Evolutionary conservation across 2,797 vertebrate species (phyloP).

Genomic region (Ctenopoma kingsleyae): DNA sequence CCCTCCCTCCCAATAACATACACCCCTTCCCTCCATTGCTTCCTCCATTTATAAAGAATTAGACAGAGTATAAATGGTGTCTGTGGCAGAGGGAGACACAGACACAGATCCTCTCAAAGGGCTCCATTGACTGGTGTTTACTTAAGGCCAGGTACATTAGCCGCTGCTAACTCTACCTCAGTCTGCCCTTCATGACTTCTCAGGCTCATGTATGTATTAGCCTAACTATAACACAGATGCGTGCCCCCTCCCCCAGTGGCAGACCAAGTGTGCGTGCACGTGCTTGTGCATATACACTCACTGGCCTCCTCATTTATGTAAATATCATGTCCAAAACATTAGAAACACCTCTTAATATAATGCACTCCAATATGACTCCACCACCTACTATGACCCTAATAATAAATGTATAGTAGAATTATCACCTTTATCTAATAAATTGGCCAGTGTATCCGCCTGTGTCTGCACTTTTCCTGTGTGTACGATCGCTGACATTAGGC

Average conservation of each 20-base stretch:
- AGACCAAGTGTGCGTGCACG: conserved; percentile 1
- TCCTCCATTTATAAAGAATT: conserved; percentile 71
- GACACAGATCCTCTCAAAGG: conserved; percentile 71
- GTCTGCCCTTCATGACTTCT: conserved; percentile 55
- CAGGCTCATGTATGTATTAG: conserved; percentile 37
- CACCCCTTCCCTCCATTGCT: conserved; percentile 37
- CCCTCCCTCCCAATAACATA: conserved; percentile 41
- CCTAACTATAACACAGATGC: conserved; percentile 37
- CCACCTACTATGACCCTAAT: too few relatives aligned
- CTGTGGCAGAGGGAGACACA: conserved; percentile 55
- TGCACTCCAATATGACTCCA: too few relatives aligned
- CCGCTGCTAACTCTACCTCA: conserved; percentile 68
- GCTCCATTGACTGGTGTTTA: conserved; percentile 77
- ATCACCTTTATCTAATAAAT: too few relatives aligned
- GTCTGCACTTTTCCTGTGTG: conserved; percentile 1
- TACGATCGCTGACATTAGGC: conserved; percentile 42
- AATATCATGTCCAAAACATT: too few relatives aligned
- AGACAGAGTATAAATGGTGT: conserved; percentile 60
- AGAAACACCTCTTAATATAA: too few relatives aligned
- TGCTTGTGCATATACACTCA: neutral
- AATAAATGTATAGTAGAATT: too few relatives aligned
- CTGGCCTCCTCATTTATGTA: too few relatives aligned
- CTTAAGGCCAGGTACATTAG: conserved; percentile 72
- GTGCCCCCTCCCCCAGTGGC: conserved; percentile 13
- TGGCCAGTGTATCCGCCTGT: neutral